Evolutionary conservation across 2,113 vertebrate genomes (phyloP), one percentile per base, ranked within the genome.

Genomic region (Alexandromys fortis): DNA sequence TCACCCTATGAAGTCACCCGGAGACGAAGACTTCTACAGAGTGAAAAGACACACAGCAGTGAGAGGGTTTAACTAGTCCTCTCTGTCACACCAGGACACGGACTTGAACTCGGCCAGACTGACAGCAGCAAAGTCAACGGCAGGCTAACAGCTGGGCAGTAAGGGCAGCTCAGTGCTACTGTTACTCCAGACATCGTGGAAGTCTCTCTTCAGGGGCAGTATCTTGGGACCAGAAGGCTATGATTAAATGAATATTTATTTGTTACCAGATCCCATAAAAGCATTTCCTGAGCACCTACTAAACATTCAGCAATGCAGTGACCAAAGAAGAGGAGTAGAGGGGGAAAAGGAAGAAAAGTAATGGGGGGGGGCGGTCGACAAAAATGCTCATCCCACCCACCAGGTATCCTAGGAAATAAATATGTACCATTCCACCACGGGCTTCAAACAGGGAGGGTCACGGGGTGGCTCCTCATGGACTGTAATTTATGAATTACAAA

Each of bases 401-500:
- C 7, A 55, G 55, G 67, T 3, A 35, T 30, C n/a, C 45, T 7
- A 42, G 65, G 47, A 77, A 77, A 79, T 30, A 11, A 78, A 11
- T 7, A 86, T 77, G 76, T 63, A 33, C 22, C 21, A 5, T 21
- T n/a, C 19, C 19, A 61, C 19, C 33, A 4, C 5, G 75, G 82
- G 61, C 45, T n/a, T 81, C 0, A 35, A 68, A n/a, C 9, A 52
- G 19, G 75, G n/a, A 75, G 45, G 47, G 17, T 19, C 26, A 35
- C 42, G 24, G 38, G 19, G 47, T 2, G 19, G 2, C 28, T 42
- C 85, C 73, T 79, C 35, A 28, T 21, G 61, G 52, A 88, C 70
- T 63, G 0, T 52, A 86, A 94, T 75, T 93, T 79, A 75, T 77
- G 85, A 77, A 82, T 78, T 76, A 79, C 7, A 67, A 85, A 86